These are phyloP conservation scores for Bombycilla garrulus DNA, from an alignment of 2,113 vertebrate species.

Conservation along the genomic window DNA sequence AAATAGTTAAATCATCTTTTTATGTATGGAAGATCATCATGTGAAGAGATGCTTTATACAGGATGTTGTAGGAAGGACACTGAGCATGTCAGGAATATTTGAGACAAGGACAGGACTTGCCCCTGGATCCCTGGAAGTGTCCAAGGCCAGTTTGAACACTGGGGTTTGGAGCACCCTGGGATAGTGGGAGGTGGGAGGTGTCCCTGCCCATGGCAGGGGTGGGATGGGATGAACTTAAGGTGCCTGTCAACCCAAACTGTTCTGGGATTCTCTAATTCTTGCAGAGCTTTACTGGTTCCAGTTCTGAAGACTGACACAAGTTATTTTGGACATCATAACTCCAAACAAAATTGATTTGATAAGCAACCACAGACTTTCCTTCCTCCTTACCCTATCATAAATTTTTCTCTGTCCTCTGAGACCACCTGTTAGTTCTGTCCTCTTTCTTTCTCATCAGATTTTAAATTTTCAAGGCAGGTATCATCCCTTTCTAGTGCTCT, in stretches of 20 bases:
- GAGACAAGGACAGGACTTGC: background rate
- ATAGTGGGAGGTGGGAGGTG: background rate
- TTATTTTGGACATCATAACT: background rate
- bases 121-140: background rate
- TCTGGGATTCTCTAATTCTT: background rate
- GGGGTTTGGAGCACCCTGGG: background rate
- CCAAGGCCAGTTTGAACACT: background rate
- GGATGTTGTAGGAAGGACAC: background rate
- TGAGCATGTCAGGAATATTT: background rate
- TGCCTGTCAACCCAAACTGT: background rate
- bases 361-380: background rate
- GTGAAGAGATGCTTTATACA: background rate
- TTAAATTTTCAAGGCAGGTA: background rate
- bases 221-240: background rate
- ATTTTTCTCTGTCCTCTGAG: background rate
- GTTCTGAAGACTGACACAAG: background rate
- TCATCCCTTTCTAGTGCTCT: background rate
- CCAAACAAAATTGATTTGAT: background rate
- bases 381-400: background rate
- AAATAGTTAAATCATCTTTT: background rate
- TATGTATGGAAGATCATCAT: too few species aligned
- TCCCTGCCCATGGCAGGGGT: background rate
- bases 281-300: background rate
- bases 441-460: background rate
- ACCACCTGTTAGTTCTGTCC: background rate